phyloP scores from a whole-genome alignment of 1,140 invertebrate genomes.

The Polyergus mexicanus region DNA sequence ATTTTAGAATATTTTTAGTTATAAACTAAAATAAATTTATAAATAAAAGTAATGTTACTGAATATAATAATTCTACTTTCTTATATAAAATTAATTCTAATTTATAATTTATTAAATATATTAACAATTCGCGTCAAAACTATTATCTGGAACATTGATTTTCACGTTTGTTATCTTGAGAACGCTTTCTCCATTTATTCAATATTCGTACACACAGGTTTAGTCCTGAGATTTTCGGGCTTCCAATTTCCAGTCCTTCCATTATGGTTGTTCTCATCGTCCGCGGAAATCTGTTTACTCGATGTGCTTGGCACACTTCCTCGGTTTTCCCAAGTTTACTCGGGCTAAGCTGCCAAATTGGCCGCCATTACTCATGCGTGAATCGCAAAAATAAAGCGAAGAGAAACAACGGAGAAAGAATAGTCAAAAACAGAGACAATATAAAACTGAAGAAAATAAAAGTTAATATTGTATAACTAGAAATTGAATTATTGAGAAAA shows the following conservation, averaged over 20 bases:
- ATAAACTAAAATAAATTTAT: too few relatives aligned
- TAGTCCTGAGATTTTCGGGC: background rate
- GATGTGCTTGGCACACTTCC: conserved; percentile 35
- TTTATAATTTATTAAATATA: background rate
- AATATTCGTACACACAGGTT: background rate
- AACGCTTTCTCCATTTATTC: conserved; percentile 8
- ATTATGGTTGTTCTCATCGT: conserved; percentile 47
- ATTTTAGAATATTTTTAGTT: background rate
- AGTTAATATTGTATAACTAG: background rate
- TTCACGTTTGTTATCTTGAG: background rate
- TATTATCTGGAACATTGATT: background rate
- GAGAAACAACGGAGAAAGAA: conserved; percentile 14
- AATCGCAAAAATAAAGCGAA: conserved; percentile 58
- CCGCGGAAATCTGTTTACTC: conserved; percentile 51
- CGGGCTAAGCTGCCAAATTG: conserved; percentile 67
- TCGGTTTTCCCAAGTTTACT: conserved; percentile 53
- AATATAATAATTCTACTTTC: background rate
- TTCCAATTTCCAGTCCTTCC: conserved; percentile 20
- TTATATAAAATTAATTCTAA: background rate
- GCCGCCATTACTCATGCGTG: conserved; percentile 63
- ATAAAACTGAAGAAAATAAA: background rate
- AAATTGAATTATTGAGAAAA: conserved; percentile 5
- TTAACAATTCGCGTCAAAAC: background rate
- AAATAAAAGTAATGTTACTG: background rate
- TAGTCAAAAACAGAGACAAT: background rate